Conservation (phyloP, 2,888 invertebrate species). For the Callosobruchus maculatus region DNA sequence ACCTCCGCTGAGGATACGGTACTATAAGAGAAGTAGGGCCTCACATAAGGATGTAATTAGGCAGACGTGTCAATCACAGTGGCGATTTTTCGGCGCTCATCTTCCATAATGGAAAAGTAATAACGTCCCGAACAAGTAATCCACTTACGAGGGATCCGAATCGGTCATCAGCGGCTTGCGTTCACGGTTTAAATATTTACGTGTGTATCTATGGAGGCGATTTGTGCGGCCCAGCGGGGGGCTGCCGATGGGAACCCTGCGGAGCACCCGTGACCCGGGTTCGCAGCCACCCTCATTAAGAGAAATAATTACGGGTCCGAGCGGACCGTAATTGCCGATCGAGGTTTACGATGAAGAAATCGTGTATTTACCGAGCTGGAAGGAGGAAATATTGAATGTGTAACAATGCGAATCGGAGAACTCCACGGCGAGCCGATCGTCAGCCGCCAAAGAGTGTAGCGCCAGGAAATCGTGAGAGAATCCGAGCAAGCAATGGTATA, state of each 20-base stretch:
- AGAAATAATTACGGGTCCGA: neutral
- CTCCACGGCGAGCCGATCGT: neutral
- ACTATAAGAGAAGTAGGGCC: too few species aligned
- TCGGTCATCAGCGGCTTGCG: neutral
- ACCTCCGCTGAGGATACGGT: too few species aligned
- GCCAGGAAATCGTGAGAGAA: neutral
- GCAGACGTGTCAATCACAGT: neutral
- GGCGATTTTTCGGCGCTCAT: neutral
- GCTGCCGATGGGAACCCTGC: slow-evolving; percentile 33
- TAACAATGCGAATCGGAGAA: neutral
- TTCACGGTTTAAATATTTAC: slow-evolving; percentile 20
- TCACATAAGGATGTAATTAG: neutral
- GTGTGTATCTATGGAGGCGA: slow-evolving; percentile 31
- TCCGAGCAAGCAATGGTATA: neutral
- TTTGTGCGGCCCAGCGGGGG: slow-evolving; percentile 40
- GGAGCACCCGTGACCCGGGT: slow-evolving; percentile 39
- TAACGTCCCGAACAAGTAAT: neutral
- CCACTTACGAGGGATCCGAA: neutral
- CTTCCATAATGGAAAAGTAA: neutral
- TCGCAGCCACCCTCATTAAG: slow-evolving; percentile 47
- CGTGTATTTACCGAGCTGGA: neutral
- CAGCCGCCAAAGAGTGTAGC: neutral
- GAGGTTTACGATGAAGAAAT: neutral
- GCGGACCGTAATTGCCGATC: neutral
- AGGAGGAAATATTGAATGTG: neutral